A percentile compares a stretch with the other conserved stretches of the same genome.
phyloP scores from a whole-genome alignment of 2,113 vertebrate genomes.

The Proterorhinus semilunaris region DNA sequence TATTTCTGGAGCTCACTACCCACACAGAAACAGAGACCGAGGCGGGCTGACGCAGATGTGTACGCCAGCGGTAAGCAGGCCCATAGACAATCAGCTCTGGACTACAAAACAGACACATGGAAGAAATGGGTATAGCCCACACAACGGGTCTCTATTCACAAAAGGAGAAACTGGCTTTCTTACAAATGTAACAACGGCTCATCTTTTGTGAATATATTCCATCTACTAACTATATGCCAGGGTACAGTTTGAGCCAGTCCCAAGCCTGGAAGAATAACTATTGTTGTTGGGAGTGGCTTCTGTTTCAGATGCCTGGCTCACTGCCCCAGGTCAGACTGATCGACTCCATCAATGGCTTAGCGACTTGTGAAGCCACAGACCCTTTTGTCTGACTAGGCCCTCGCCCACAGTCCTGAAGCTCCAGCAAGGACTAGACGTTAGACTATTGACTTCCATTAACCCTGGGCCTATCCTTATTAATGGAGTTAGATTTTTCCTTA shows the following conservation, averaged over 20 bases:
- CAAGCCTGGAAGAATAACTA: too few relatives aligned
- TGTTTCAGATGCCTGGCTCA: too few relatives aligned
- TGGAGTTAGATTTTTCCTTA: too few relatives aligned
- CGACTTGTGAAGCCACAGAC: too few relatives aligned
- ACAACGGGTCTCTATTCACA: neutral
- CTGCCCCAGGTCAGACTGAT: too few relatives aligned
- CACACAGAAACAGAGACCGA: constrained; percentile 54
- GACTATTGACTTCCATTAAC: too few relatives aligned
- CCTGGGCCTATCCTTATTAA: too few relatives aligned
- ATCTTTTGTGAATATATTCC: neutral
- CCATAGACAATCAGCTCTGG: neutral
- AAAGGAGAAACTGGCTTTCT: neutral
- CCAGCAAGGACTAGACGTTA: too few relatives aligned
- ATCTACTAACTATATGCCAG: neutral
- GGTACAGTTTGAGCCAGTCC: neutral
- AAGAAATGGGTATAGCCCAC: constrained; percentile 1
- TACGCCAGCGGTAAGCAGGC: constrained; percentile 20
- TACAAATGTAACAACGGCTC: neutral
- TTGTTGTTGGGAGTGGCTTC: too few relatives aligned
- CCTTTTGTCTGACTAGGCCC: too few relatives aligned
- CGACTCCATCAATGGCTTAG: too few relatives aligned
- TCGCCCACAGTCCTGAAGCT: too few relatives aligned
- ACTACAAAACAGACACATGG: constrained; percentile 16
- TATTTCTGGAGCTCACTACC: constrained; percentile 60
- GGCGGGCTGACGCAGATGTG: constrained; percentile 29